Percentiles rank a stretch among this genome's conserved stretches.
Conservation (phyloP, 2,888 invertebrate species). For the Orthosia gracilis region DNA sequence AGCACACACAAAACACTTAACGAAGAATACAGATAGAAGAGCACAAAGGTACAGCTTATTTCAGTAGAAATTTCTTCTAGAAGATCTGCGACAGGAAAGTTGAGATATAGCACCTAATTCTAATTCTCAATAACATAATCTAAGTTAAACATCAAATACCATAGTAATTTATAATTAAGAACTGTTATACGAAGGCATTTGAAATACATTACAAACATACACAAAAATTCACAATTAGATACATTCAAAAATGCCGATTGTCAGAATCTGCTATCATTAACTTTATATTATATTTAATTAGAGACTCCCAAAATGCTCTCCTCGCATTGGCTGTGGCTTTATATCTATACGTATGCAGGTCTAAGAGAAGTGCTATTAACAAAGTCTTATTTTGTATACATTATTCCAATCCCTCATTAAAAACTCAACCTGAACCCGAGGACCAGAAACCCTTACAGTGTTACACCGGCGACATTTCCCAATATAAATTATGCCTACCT, state of each 20-base stretch:
- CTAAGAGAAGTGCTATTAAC: no score
- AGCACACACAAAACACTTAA: no score
- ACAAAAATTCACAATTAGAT: background rate
- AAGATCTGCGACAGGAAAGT: no score
- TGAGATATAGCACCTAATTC: background rate
- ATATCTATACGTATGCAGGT: no score
- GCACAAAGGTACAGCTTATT: no score
- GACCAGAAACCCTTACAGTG: conserved; percentile 23
- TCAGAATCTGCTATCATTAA: background rate
- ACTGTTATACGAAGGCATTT: background rate
- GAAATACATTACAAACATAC: no score
- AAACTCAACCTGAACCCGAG: background rate
- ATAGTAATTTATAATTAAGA: background rate
- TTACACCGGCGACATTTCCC: conserved; percentile 27
- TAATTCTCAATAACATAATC: background rate
- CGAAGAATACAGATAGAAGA: no score
- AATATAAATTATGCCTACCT: conserved; percentile 45
- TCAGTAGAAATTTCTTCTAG: no score
- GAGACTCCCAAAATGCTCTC: background rate
- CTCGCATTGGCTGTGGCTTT: no score
- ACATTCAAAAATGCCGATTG: background rate
- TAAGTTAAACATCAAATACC: background rate
- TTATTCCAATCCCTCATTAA: background rate
- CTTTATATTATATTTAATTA: background rate
- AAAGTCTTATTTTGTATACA: no score